phyloP scores from a whole-genome alignment of 2,797 vertebrate genomes.

The Poeciliopsis turneri region DNA sequence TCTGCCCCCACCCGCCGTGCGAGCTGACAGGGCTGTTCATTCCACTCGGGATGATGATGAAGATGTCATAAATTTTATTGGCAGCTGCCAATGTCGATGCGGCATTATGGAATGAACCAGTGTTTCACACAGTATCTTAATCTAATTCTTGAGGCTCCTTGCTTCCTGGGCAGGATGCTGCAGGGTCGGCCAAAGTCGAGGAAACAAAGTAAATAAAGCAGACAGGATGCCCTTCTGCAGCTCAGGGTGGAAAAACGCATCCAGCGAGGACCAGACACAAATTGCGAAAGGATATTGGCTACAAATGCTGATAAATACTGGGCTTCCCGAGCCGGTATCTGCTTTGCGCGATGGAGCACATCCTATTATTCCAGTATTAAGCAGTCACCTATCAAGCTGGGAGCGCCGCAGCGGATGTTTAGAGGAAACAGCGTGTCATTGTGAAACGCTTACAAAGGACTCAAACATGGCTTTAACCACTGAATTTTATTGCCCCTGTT shows the following conservation, averaged over 20 bases:
- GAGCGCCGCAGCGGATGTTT: constrained; percentile 23
- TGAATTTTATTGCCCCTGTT: constrained; percentile 51
- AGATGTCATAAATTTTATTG: constrained; percentile 84
- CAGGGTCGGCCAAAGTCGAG: constrained; percentile 76
- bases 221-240: constrained; percentile 63
- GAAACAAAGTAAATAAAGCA: constrained; percentile 69
- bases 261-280: background rate
- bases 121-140: constrained; percentile 85
- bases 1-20: constrained; percentile 47
- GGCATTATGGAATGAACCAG: constrained; percentile 79
- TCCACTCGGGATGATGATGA: constrained; percentile 80
- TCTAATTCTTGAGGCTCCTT: constrained; percentile 76
- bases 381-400: constrained; percentile 13
- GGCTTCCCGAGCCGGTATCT: constrained; percentile 5
- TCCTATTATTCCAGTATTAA: constrained; percentile 23
- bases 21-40: constrained; percentile 80
- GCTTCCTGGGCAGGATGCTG: constrained; percentile 72
- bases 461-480: constrained; percentile 57
- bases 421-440: constrained; percentile 25
- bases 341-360: constrained; percentile 22
- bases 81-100: constrained; percentile 86
- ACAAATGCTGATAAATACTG: background rate
- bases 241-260: constrained; percentile 7
- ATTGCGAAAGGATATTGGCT: constrained; percentile 1
- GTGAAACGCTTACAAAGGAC: constrained; percentile 40